Evolutionary conservation across 2,888 invertebrate species (phyloP).

Genomic region (Pristionchus japonicus): DNA sequence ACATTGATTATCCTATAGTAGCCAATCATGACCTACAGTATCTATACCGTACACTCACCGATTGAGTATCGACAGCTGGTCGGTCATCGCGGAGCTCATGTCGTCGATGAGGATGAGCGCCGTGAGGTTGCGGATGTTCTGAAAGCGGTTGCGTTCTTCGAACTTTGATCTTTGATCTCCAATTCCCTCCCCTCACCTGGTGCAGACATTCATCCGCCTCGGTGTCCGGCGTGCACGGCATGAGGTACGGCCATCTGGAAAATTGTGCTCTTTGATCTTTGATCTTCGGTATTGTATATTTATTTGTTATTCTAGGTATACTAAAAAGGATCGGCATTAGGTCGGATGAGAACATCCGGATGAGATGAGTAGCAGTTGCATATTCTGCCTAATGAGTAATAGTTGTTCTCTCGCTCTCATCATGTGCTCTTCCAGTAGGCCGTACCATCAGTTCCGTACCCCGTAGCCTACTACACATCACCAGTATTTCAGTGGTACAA

Average conservation of each 20-base stretch:
- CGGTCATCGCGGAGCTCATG: neutral
- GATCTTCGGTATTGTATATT: neutral
- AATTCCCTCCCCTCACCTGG: neutral
- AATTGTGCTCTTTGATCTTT: neutral
- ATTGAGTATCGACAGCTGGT: neutral
- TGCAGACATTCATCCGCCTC: constrained; percentile 19
- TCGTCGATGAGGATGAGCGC: constrained; percentile 26
- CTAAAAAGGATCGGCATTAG: no score
- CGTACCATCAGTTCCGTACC: no score
- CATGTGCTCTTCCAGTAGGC: no score
- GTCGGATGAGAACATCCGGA: no score
- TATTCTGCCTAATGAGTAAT: no score
- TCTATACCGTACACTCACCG: neutral
- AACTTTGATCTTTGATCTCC: neutral
- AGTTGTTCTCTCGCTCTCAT: no score
- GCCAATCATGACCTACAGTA: neutral
- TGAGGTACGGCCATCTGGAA: constrained; percentile 19
- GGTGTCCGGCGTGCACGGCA: constrained; percentile 26
- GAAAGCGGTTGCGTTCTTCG: neutral
- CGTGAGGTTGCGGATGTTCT: neutral
- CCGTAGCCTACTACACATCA: no score
- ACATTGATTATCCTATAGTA: no score
- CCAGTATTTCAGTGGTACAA: no score
- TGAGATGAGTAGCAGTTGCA: no score
- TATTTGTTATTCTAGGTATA: no score